Evolutionary conservation across 2,888 invertebrate species (phyloP).

Genomic region (Clitarchus hookeri): DNA sequence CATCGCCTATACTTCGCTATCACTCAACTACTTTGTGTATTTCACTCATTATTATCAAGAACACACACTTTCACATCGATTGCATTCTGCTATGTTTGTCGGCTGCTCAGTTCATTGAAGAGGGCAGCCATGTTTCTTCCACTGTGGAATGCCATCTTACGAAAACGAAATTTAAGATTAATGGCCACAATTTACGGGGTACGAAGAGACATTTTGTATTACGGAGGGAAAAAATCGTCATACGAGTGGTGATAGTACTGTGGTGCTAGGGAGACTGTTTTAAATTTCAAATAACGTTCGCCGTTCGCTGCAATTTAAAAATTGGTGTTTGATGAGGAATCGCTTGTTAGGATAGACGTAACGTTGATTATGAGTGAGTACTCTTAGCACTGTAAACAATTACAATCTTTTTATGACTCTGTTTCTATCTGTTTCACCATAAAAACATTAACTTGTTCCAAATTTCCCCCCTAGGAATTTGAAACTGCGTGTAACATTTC

Average conservation of each 20-base stretch:
- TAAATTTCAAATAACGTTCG: neutral
- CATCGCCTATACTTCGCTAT: slow-evolving; percentile 45
- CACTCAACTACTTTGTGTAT: neutral
- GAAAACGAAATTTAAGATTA: neutral
- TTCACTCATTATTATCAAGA: neutral
- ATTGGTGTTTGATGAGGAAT: too few relatives aligned
- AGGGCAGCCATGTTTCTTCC: neutral
- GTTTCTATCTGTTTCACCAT: too few relatives aligned
- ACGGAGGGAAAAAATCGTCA: neutral
- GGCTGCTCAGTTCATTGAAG: neutral
- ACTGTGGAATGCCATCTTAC: neutral
- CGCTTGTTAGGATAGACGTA: too few relatives aligned
- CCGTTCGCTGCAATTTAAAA: too few relatives aligned
- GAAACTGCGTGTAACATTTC: neutral
- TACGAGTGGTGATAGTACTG: too few relatives aligned
- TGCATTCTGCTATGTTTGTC: neutral
- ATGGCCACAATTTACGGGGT: neutral
- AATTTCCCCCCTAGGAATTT: neutral
- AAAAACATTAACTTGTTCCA: neutral
- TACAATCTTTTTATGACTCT: too few relatives aligned
- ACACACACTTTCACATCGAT: neutral
- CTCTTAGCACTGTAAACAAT: neutral
- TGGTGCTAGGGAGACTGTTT: neutral
- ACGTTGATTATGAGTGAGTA: too few relatives aligned
- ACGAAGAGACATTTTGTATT: neutral